These are phyloP conservation scores for Limnephilus rhombicus DNA, from an alignment of 2,888 invertebrate species.

Conservation along the genomic window DNA sequence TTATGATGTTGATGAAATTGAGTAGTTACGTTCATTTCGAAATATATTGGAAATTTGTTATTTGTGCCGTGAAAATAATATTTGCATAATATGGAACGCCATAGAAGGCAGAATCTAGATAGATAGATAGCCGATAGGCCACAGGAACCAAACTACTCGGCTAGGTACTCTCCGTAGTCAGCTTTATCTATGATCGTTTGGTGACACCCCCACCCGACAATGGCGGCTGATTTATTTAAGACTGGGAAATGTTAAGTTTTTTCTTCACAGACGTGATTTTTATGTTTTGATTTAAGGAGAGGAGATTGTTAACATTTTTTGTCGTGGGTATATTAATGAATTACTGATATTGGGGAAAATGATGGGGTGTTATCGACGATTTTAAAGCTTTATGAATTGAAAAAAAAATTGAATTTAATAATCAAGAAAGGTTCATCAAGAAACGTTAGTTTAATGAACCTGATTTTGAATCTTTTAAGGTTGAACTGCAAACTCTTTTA, in stretches of 20 bases:
- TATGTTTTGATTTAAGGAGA: no score
- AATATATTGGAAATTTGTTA: background rate
- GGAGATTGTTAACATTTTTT: background rate
- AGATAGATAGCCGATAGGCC: no score
- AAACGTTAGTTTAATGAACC: no score
- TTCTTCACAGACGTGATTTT: no score
- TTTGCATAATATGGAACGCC: background rate
- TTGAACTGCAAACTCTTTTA: no score
- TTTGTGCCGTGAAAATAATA: no score
- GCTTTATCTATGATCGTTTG: background rate
- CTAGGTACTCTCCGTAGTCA: background rate
- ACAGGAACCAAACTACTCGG: background rate
- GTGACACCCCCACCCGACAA: background rate
- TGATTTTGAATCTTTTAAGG: no score
- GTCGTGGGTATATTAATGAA: background rate
- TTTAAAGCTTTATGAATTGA: no score
- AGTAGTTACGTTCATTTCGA: background rate
- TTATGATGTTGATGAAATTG: background rate
- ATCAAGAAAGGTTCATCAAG: no score
- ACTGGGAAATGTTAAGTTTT: background rate
- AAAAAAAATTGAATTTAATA: no score
- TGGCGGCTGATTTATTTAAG: background rate
- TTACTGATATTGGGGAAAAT: no score
- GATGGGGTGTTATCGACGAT: no score
- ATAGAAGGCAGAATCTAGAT: background rate